Base-by-base conservation (phyloP, 2,797 vertebrate species). In the Sebastes nivosus region DNA sequence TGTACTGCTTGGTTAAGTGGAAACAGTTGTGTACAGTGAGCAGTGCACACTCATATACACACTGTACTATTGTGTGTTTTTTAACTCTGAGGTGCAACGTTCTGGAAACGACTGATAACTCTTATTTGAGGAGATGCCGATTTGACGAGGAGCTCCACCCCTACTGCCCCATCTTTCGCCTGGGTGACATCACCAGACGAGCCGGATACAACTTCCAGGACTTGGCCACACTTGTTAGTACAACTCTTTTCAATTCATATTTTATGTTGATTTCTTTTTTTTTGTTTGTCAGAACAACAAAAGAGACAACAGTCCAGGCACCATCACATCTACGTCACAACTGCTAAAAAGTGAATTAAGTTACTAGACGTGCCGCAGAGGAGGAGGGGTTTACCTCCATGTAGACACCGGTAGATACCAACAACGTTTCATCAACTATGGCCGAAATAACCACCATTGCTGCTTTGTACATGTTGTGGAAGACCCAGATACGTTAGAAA, bases 91-190 rank as follows among this genome's bases (percentile, higher is more conserved):
- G 98, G 94, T 95, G 94, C 78, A 99, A 99, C 0, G 95, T 98
- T 76, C 88, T 95, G 6, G 87, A 96, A 7, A 96, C 95, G 0
- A 22, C 86, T 2, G 65, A 97, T 0, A 65, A 46, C 14, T 85
- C 89, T 20, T 97, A 96, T 85, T 91, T 99, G 89, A 97, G 95
- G 89, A 94, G n/a, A 29, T 99, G 98, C 79, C 85, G 42, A 34
- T 97, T 96, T 82, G 91, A 96, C 59, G 57, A 87, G 1, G 52
- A 83, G 18, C 72, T 91, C 30, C 86, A 96, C 58, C 96, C 92
- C 4, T 98, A 98, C 89, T 99, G 98, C 81, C 98, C 97, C 90
- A 98, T 99, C 85, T 98, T 99, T 57, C 88, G 87, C 1, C 90
- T 99, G 72, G 97, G 97, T 3, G 94, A 96, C 67, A 93, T 99